phyloP scores from a whole-genome alignment of 2,888 invertebrate genomes.

The Ariolimax columbianus region DNA sequence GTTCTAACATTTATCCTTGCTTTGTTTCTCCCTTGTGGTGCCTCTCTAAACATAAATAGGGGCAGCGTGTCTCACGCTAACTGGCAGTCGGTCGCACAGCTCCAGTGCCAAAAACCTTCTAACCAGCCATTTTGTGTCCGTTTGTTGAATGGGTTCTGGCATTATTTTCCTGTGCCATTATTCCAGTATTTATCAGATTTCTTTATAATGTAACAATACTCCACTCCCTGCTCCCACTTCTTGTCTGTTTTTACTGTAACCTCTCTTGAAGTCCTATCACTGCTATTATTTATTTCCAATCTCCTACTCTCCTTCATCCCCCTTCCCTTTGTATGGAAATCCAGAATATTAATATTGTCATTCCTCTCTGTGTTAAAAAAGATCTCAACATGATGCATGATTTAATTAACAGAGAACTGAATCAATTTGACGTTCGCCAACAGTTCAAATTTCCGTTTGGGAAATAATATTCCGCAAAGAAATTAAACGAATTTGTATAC shows the following conservation, averaged over 20 bases:
- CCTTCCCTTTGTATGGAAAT: conserved; percentile 8
- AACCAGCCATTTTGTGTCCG: neutral
- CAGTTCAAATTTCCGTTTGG: conserved; percentile 52
- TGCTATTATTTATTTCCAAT: neutral
- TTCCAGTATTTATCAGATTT: neutral
- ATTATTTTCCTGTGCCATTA: neutral
- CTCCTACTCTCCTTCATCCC: neutral
- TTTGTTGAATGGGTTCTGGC: neutral
- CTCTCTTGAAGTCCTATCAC: neutral
- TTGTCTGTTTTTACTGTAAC: too few relatives aligned
- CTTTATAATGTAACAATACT: neutral
- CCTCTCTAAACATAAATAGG: neutral
- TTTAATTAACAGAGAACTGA: conserved; percentile 46
- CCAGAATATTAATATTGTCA: conserved; percentile 2
- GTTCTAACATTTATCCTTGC: neutral
- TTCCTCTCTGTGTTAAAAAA: conserved; percentile 9
- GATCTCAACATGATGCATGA: conserved; percentile 39
- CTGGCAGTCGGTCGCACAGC: too few relatives aligned
- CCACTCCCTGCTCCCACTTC: neutral
- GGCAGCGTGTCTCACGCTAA: neutral
- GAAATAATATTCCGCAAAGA: conserved; percentile 46
- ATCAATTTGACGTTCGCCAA: conserved; percentile 47
- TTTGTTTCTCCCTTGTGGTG: neutral
- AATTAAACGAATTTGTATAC: conserved; percentile 49
- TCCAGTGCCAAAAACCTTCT: neutral